Evolutionary conservation across 2,888 invertebrate species (phyloP).

Genomic region (Lottia gigantea): DNA sequence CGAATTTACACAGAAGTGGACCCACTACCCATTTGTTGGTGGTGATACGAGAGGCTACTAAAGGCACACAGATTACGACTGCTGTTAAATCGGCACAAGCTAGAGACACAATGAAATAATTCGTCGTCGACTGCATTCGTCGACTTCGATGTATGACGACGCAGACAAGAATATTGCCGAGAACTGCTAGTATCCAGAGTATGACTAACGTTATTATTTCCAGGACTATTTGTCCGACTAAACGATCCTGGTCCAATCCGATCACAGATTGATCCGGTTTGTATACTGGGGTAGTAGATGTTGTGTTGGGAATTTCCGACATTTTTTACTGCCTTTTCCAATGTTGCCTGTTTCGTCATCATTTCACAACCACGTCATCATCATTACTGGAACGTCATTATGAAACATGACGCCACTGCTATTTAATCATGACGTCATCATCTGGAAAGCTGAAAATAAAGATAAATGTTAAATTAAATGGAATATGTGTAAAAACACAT

Average conservation of each 20-base stretch:
- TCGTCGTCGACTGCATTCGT: constrained; percentile 67
- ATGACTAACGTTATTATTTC: constrained; percentile 30
- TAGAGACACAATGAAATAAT: constrained; percentile 63
- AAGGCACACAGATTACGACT: constrained; percentile 47
- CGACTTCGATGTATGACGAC: constrained; percentile 63
- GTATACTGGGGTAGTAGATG: not conserved
- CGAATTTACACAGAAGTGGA: constrained; percentile 50
- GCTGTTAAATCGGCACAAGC: constrained; percentile 53
- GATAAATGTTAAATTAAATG: too few species aligned
- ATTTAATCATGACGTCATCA: too few species aligned
- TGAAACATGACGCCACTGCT: too few species aligned
- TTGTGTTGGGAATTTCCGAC: not conserved
- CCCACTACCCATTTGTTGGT: constrained; percentile 50
- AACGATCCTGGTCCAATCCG: not conserved
- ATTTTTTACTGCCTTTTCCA: too few species aligned
- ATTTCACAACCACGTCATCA: too few species aligned
- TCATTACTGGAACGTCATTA: too few species aligned
- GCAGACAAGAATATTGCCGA: constrained; percentile 60
- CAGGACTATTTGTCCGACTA: constrained; percentile 17
- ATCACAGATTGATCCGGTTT: not conserved
- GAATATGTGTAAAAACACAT: too few species aligned
- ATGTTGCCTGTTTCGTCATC: too few species aligned
- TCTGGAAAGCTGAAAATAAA: too few species aligned
- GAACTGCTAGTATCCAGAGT: constrained; percentile 44
- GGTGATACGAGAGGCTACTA: constrained; percentile 44